Percentiles rank a stretch among this genome's conserved stretches.
phyloP scores from a whole-genome alignment of 2,797 vertebrate species.

The Trachurus trachurus region DNA sequence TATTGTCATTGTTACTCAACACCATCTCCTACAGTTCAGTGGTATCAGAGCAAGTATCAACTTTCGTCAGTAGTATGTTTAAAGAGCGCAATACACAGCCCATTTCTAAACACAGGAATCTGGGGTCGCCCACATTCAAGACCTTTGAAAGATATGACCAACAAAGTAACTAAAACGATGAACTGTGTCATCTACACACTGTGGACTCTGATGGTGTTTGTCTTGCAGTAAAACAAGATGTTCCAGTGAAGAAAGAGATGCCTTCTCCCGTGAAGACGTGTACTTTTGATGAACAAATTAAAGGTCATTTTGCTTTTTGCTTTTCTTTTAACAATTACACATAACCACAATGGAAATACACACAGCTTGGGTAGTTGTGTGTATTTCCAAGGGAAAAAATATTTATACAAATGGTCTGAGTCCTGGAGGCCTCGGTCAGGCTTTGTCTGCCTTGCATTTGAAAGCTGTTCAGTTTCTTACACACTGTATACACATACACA shows the following conservation, averaged over 20 bases:
- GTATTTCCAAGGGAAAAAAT: no score
- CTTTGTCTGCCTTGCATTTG: not conserved
- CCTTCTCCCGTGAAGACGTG: constrained; percentile 93
- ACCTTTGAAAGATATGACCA: constrained; percentile 13
- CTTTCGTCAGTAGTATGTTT: not conserved
- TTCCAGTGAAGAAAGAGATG: constrained; percentile 95
- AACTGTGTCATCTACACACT: not conserved
- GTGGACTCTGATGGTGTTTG: constrained; percentile 23
- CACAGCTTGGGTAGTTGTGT: not conserved
- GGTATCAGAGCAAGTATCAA: constrained; percentile 6
- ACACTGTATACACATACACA: not conserved
- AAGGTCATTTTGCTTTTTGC: constrained; percentile 84
- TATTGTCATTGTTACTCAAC: constrained; percentile 18
- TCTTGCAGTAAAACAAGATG: constrained; percentile 87
- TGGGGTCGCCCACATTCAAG: not conserved
- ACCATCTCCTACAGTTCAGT: constrained; percentile 38
- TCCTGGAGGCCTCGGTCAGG: not conserved
- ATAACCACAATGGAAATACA: no score
- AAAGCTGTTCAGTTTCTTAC: not conserved
- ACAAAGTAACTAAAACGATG: constrained; percentile 12
- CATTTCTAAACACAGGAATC: constrained; percentile 5
- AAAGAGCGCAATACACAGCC: not conserved
- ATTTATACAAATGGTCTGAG: not conserved
- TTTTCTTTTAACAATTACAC: no score
- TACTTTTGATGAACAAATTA: constrained; percentile 94